phyloP scores from a whole-genome alignment of 2,113 vertebrate species.

The Gymnarchus niloticus region DNA sequence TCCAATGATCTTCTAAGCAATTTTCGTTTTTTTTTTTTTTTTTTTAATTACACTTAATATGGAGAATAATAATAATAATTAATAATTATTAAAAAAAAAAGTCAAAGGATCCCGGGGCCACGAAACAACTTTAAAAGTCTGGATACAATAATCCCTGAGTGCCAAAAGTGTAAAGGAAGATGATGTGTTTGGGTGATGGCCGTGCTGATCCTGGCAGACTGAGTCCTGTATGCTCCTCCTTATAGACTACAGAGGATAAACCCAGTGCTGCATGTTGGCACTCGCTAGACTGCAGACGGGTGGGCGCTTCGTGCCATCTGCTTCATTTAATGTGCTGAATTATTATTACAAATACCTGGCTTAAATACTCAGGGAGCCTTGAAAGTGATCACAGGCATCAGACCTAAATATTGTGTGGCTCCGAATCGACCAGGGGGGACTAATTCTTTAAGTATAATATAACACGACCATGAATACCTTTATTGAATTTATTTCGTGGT shows the following conservation, averaged over 20 bases:
- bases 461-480: neutral
- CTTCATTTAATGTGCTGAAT: constrained; percentile 32
- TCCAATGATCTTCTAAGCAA: neutral
- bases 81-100: neutral
- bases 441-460: neutral
- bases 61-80: neutral
- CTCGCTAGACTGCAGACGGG: neutral
- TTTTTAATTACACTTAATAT: neutral
- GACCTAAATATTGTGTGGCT: too few species aligned
- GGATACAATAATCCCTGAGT: too few species aligned
- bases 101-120: neutral
- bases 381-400: neutral
- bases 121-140: neutral
- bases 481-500: neutral
- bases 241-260: too few species aligned
- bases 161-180: neutral
- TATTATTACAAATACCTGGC: neutral
- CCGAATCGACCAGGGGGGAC: neutral
- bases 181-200: neutral
- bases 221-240: too few species aligned
- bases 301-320: constrained; percentile 36
- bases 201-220: neutral
- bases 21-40: too few species aligned
- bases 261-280: neutral
- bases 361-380: neutral